phyloP scores from a whole-genome alignment of 2,113 vertebrate genomes.

The Poeciliopsis prolifica region DNA sequence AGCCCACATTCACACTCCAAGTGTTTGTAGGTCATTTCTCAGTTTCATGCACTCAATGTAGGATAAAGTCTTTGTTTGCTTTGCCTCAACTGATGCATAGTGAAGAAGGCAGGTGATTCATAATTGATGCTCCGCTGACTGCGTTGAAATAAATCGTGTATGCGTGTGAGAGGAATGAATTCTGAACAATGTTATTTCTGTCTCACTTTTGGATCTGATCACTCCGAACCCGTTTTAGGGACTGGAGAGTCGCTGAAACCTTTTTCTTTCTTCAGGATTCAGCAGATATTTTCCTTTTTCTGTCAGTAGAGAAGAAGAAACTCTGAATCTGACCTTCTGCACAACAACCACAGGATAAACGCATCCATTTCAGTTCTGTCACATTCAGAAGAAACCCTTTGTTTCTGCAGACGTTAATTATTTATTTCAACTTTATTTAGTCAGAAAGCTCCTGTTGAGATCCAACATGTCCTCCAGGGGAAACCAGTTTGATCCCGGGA shows the following conservation, averaged over 20 bases:
- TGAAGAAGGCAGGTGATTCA: conserved; percentile 63
- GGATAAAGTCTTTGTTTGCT: conserved; percentile 46
- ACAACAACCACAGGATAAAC: conserved; percentile 61
- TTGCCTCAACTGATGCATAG: conserved; percentile 48
- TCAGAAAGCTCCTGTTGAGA: conserved; percentile 4
- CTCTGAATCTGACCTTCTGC: conserved; percentile 23
- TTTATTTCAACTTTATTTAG: conserved; percentile 20
- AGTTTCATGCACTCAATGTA: conserved; percentile 13
- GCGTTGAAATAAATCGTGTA: conserved; percentile 51
- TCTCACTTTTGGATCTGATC: conserved; percentile 1
- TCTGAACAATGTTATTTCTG: conserved; percentile 2
- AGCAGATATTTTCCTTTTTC: not conserved
- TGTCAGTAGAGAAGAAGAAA: conserved; percentile 21
- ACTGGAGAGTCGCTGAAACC: not conserved
- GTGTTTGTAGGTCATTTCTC: conserved; percentile 42
- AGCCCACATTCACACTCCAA: conserved; percentile 17
- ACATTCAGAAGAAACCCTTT: conserved; percentile 46
- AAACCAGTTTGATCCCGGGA: too few relatives aligned
- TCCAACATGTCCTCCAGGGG: not conserved
- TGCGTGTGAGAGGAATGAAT: too few relatives aligned
- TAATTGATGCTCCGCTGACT: conserved; percentile 64
- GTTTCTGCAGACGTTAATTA: conserved; percentile 44
- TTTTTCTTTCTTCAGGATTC: not conserved
- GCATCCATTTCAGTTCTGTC: conserved; percentile 45
- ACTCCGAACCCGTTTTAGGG: not conserved